Base-by-base conservation (phyloP, 2,888 invertebrate species). In the Macaria notata region DNA sequence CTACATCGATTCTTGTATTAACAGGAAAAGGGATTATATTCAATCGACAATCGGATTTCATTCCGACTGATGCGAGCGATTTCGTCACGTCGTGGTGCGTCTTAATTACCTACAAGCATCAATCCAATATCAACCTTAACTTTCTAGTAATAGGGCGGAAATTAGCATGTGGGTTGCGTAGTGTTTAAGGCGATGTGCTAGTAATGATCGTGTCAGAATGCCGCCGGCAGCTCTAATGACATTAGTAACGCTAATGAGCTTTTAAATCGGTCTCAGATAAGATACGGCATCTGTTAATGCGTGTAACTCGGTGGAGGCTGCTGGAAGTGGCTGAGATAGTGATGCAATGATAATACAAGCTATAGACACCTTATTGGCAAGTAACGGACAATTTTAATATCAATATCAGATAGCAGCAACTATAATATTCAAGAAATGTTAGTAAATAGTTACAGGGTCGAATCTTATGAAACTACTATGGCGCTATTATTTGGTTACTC, bases 161-260 rank as follows among this genome's bases (percentile, higher is more conserved):
- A 36, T 36, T 36, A 6, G 33, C 1, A 7, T 36, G 33, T 36
- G 33, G 4, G 33, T 36, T 1, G 4, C 7, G 58, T 71, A 61
- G 65, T 55, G 66, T 49, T 61, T 9, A 55, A 36, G 33, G 4
- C 4, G 43, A 33, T 49, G 49, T 19, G 33, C 5, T 6, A 36
- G 33, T 75, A 73, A 73, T 73, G 70, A 76, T 71, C 64, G 69
- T 71, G 66, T 73, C 73, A 81, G 80, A 82, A 83, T 78, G 78
- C 75, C 73, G 52, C 75, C 74, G 72, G 31, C 46, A 33, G 78
- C 85, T 83, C 81, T 86, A 86, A 83, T 79, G 83, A 81, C 83
- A 83, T 86, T 82, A 86, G 83, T 76, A 76, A 76, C 76, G 76
- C 81, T 81, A 83, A 85, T 85, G 82, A 84, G 76, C 73, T 77